Conservation (phyloP, 53 echinoderm and acorn worm genomes). For the Holothuria scabra region DNA sequence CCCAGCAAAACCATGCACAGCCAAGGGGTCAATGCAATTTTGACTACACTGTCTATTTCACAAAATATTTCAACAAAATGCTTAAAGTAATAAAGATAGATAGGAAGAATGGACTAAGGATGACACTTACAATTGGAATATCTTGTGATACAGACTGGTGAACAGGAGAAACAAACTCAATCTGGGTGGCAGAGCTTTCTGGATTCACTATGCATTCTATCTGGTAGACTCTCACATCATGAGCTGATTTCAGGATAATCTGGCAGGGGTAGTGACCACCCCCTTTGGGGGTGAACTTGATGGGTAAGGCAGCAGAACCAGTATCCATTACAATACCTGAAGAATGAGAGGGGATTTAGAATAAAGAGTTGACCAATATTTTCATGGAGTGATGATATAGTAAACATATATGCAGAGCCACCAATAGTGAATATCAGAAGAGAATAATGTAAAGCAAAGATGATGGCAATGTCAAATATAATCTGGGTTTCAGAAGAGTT, state of each 20-base stretch:
- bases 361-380: background rate
- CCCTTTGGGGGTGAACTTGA: slow-evolving; percentile 89
- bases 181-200: slow-evolving; percentile 91
- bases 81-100: too few relatives aligned
- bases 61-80: too few relatives aligned
- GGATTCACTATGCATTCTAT: slow-evolving; percentile 94
- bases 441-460: too few relatives aligned
- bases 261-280: slow-evolving; percentile 96
- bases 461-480: too few relatives aligned
- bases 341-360: background rate
- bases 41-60: too few relatives aligned
- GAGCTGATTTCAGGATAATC: slow-evolving; percentile 75
- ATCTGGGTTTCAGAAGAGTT: too few relatives aligned
- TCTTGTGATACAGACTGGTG: slow-evolving; percentile 99
- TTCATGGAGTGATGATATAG: background rate
- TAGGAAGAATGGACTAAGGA: too few relatives aligned
- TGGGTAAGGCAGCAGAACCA: slow-evolving; percentile 72
- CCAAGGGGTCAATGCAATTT: too few relatives aligned
- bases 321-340: slow-evolving; percentile 89
- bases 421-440: too few relatives aligned
- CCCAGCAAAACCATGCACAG: too few relatives aligned
- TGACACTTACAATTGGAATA: slow-evolving; percentile 87
- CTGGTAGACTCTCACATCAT: slow-evolving; percentile 92
- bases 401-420: background rate
- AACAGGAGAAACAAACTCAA: slow-evolving; percentile 94